Percentiles rank a stretch among this genome's conserved stretches.
These are phyloP conservation scores for Epicauta chinensis DNA, from an alignment of 1,140 invertebrate genomes.

Conservation along the genomic window DNA sequence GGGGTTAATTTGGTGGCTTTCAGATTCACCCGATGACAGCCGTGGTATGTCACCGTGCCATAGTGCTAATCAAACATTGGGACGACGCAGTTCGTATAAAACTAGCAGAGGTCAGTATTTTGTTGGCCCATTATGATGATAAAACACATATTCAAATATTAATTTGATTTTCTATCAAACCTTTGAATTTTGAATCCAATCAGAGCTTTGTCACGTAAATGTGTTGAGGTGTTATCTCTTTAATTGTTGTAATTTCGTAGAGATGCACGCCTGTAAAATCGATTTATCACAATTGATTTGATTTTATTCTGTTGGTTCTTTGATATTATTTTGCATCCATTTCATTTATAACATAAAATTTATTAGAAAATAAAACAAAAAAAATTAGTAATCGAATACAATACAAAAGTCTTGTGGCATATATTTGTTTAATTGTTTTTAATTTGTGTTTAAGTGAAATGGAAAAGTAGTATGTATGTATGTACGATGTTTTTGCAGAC, in stretches of 20 bases:
- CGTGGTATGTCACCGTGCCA: constrained; percentile 65
- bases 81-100: constrained; percentile 77
- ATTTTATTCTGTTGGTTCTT: constrained; percentile 2
- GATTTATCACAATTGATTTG: background rate
- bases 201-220: too few species aligned
- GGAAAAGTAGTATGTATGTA: constrained; percentile 49
- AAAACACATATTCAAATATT: too few species aligned
- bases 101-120: constrained; percentile 65
- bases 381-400: too few species aligned
- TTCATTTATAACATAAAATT: constrained; percentile 5
- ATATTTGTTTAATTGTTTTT: constrained; percentile 5
- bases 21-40: constrained; percentile 78
- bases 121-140: too few species aligned
- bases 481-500: constrained; percentile 48
- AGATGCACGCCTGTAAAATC: too few species aligned
- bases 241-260: too few species aligned
- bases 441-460: constrained; percentile 18
- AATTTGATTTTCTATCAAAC: too few species aligned
- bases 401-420: too few species aligned
- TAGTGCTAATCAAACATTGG: constrained; percentile 58
- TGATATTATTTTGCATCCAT: constrained; percentile 6
- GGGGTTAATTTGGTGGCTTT: constrained; percentile 34
- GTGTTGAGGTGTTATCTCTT: too few species aligned
- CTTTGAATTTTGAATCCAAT: too few species aligned
- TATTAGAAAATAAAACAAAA: too few species aligned